phyloP scores from a whole-genome alignment of 2,888 invertebrate genomes.

The Oeneis ivallda region DNA sequence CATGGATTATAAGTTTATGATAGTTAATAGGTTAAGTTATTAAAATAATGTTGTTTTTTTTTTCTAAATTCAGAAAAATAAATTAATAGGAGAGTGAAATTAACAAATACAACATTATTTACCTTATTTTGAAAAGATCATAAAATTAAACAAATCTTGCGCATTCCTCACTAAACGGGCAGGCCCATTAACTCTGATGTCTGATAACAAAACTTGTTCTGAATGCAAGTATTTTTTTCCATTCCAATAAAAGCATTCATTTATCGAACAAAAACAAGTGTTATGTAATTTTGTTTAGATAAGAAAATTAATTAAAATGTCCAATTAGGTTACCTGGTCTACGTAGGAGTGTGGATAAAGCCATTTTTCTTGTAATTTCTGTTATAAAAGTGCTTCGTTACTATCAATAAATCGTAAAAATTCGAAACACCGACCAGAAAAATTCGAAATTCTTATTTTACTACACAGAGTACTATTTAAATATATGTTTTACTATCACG shows the following conservation, averaged over 20 bases:
- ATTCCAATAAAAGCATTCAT: neutral
- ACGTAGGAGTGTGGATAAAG: constrained; percentile 71
- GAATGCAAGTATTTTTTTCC: constrained; percentile 3
- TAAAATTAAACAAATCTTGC: neutral
- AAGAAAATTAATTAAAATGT: constrained; percentile 19
- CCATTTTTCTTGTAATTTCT: constrained; percentile 52
- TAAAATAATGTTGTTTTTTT: too few relatives aligned
- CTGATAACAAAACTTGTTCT: constrained; percentile 9
- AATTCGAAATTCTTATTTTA: constrained; percentile 12
- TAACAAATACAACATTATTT: too few relatives aligned
- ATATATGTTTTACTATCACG: too few relatives aligned
- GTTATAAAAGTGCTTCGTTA: constrained; percentile 2
- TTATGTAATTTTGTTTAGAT: constrained; percentile 64
- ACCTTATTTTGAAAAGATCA: neutral
- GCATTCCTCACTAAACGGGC: neutral
- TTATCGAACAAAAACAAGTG: constrained; percentile 46
- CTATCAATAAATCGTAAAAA: neutral
- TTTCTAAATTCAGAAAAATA: too few relatives aligned
- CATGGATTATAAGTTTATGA: too few relatives aligned
- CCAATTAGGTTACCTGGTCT: constrained; percentile 60
- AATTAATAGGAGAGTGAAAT: too few relatives aligned
- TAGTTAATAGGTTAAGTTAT: too few relatives aligned
- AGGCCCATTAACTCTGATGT: neutral
- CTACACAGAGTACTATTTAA: too few relatives aligned
- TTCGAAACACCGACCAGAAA: neutral